Conservation (phyloP, 2,888 invertebrate genomes). For the Lepeophtheirus nordmannii region DNA sequence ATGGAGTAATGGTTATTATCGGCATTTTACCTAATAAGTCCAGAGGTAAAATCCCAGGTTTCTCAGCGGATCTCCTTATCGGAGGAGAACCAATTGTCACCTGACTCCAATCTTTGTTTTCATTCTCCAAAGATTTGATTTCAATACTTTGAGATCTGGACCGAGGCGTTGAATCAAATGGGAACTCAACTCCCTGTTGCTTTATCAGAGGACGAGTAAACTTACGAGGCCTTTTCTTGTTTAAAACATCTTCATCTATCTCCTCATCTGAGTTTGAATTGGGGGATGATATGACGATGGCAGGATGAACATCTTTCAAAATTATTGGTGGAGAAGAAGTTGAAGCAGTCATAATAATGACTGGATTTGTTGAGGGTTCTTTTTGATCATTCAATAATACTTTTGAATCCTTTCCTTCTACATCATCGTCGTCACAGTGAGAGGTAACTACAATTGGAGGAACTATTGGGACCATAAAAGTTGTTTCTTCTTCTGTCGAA, state of each 20-base stretch:
- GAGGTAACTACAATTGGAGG: slow-evolving; percentile 1
- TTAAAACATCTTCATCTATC: background rate
- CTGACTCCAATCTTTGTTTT: slow-evolving; percentile 10
- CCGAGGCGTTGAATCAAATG: slow-evolving; percentile 27
- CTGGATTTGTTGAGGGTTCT: background rate
- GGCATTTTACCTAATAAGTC: slow-evolving; percentile 48
- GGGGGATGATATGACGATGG: background rate
- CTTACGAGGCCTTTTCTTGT: background rate
- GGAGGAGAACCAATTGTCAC: slow-evolving; percentile 24
- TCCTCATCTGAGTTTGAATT: background rate
- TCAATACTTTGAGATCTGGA: slow-evolving; percentile 28
- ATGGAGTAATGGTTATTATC: slow-evolving; percentile 47
- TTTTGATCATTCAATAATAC: background rate
- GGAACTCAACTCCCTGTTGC: slow-evolving; percentile 25
- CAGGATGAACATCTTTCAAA: slow-evolving; percentile 4
- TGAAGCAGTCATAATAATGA: background rate
- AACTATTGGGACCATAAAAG: background rate
- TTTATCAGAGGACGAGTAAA: slow-evolving; percentile 21
- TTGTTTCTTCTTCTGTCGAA: background rate
- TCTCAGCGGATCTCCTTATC: slow-evolving; percentile 9
- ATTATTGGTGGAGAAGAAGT: background rate
- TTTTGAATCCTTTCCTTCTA: background rate
- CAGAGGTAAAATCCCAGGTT: background rate
- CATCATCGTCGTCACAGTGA: background rate
- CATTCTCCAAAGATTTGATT: background rate